A percentile compares a stretch with the other conserved stretches of the same genome.
phyloP scores from a whole-genome alignment of 2,113 vertebrate genomes.

The Cisticola juncidis region DNA sequence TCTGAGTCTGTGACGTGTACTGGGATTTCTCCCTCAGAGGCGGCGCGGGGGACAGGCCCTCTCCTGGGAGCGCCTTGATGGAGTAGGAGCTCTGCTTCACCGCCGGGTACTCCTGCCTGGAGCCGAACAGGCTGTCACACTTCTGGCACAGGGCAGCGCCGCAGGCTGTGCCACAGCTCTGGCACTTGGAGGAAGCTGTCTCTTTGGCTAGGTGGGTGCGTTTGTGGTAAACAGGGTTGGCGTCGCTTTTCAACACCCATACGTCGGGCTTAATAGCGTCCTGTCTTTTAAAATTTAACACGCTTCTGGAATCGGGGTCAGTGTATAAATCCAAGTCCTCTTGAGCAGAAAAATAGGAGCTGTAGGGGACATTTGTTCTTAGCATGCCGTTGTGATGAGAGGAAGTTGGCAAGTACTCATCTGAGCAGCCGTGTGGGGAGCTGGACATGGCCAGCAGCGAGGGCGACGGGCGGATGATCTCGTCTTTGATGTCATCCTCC shows the following conservation, averaged over 20 bases:
- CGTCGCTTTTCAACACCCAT: conserved; percentile 72
- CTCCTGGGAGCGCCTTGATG: conserved; percentile 64
- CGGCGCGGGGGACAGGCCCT: conserved; percentile 55
- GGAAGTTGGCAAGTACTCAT: conserved; percentile 84
- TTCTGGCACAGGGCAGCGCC: conserved; percentile 87
- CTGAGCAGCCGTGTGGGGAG: conserved; percentile 82
- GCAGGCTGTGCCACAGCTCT: conserved; percentile 86
- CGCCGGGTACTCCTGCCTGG: conserved; percentile 69
- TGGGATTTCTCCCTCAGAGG: conserved; percentile 71
- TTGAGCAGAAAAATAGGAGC: conserved; percentile 86
- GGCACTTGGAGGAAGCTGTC: conserved; percentile 85
- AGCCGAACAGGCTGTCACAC: conserved; percentile 78
- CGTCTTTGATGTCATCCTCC: conserved; percentile 89
- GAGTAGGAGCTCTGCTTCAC: conserved; percentile 75
- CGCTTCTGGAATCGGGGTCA: conserved; percentile 81
- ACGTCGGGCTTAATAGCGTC: conserved; percentile 73
- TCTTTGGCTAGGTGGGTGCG: conserved; percentile 81
- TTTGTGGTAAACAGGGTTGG: conserved; percentile 75
- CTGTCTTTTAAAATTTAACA: conserved; percentile 82
- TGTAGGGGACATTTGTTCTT: conserved; percentile 74
- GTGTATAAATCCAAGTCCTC: conserved; percentile 96
- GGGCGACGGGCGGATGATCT: conserved; percentile 86
- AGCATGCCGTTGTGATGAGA: conserved; percentile 77
- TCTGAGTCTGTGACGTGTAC: conserved; percentile 76
- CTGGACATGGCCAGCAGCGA: conserved; percentile 85